Evolutionary conservation across 2,113 vertebrate genomes (phyloP).

Genomic region (Podilymbus podiceps): DNA sequence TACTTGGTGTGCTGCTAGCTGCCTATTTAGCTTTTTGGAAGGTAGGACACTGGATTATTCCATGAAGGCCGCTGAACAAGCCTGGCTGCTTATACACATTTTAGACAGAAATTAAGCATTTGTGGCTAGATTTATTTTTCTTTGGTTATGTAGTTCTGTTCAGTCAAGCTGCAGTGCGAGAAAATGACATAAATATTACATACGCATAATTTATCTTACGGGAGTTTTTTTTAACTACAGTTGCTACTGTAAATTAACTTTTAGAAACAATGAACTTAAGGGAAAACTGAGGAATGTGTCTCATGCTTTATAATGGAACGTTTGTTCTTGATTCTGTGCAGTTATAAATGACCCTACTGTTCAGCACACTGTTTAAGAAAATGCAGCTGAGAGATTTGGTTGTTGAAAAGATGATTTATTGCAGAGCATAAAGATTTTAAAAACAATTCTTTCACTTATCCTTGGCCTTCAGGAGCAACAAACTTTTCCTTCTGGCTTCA

Average conservation of each 20-base stretch:
- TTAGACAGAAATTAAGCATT: slow-evolving; percentile 18
- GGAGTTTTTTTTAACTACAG: slow-evolving; percentile 28
- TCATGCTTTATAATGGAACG: slow-evolving; percentile 57
- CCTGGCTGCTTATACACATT: not conserved
- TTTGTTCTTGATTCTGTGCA: slow-evolving; percentile 64
- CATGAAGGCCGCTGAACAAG: not conserved
- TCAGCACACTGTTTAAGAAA: slow-evolving; percentile 52
- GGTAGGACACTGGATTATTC: not conserved
- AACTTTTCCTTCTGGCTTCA: slow-evolving; percentile 31
- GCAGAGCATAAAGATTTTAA: slow-evolving; percentile 59
- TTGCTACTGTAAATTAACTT: slow-evolving; percentile 68
- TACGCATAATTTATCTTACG: slow-evolving; percentile 53
- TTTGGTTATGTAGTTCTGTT: slow-evolving; percentile 37
- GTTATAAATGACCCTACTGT: slow-evolving; percentile 71
- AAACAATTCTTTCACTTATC: slow-evolving; percentile 61
- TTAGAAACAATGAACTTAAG: slow-evolving; percentile 67
- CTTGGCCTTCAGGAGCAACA: slow-evolving; percentile 63
- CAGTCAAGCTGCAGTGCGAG: slow-evolving; percentile 9
- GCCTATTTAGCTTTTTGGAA: not conserved
- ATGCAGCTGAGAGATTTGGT: slow-evolving; percentile 55
- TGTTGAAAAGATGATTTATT: slow-evolving; percentile 74
- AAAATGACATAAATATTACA: slow-evolving; percentile 52
- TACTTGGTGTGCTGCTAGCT: not conserved
- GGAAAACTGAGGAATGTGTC: slow-evolving; percentile 63
- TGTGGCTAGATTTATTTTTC: slow-evolving; percentile 50